These are phyloP conservation scores for Pteropus rufus DNA, from an alignment of 2,797 vertebrate genomes.

Conservation along the genomic window DNA sequence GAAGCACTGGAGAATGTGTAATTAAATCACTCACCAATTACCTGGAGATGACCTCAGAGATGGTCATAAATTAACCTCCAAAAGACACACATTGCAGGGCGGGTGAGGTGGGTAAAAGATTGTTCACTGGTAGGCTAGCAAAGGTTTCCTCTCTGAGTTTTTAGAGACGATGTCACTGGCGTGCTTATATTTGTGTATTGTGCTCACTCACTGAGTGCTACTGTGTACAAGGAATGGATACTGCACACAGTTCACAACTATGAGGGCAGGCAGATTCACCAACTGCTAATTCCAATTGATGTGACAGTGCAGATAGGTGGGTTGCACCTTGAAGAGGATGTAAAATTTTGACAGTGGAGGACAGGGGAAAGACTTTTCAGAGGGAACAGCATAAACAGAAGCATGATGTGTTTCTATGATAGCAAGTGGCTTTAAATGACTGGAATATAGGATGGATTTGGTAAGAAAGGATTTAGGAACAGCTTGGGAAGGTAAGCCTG, in stretches of 20 bases:
- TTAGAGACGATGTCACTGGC: not conserved
- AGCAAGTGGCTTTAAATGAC: not conserved
- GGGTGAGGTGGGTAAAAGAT: not conserved
- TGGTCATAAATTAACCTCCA: constrained; percentile 13
- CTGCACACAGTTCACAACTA: not conserved
- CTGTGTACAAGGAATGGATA: not conserved
- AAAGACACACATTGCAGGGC: not conserved
- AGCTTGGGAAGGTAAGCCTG: not conserved
- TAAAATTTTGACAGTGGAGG: not conserved
- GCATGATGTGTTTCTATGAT: not conserved
- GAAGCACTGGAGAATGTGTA: not conserved
- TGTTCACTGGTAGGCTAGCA: not conserved
- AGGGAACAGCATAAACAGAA: not conserved
- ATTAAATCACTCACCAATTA: constrained; percentile 38
- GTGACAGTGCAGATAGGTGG: not conserved
- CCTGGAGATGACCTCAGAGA: constrained; percentile 7
- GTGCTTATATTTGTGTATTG: not conserved
- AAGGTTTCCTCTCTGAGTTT: not conserved
- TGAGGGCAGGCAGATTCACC: not conserved
- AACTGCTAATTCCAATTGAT: not conserved
- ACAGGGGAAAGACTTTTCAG: not conserved
- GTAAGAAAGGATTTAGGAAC: not conserved
- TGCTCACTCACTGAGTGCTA: not conserved
- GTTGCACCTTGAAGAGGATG: not conserved
- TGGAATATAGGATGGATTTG: not conserved